Evolutionary conservation across 1,140 invertebrate species (phyloP), one percentile per base, ranked within the genome.

Genomic region (Augochlora pura): DNA sequence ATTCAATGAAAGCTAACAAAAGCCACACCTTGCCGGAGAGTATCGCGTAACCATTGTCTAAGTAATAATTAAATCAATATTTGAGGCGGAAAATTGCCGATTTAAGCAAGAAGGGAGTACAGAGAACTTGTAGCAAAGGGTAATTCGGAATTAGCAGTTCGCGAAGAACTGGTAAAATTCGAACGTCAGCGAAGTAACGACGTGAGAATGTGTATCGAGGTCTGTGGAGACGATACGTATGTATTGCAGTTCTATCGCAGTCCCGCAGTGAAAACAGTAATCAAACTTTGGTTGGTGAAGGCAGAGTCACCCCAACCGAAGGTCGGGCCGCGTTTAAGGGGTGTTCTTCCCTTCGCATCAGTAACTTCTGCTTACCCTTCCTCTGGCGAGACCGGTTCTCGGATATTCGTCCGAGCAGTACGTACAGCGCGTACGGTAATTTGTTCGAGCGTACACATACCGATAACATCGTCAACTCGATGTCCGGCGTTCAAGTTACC

Each of bases 201-300:
- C 32, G 57, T 32, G 42, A 60, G 60, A 39, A 81, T 27, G 64
- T 27, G 64, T 32, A 75, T 59, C 57, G 42, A 32, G 25, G 64
- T 80, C 84, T 81, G 80, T 79, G 62, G 54, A 52, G 42, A 57
- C 54, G 23, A 57, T 54, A 77, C 32, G 72, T 73, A 32, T 32
- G 32, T 32, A 73, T 72, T 73, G 59, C 80, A 69, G 59, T 66
- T 70, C 59, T 60, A 77, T 76, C 52, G 71, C 52, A 67, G 68
- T 60, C 39, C 71, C 64, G 32, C 73, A 66, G 73, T 60, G 82
- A 85, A 84, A 85, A 84, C 78, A 84, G 83, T 85, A 85, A 85
- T 84, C 82, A 85, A 85, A 85, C 72, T 85, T 85, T 76, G 73
- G 59, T 69, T 81, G 59, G 72, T 32, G 54, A 62, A 81, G 78